Evolutionary conservation across 2,797 vertebrate genomes (phyloP), one percentile per base, ranked within the genome.

Genomic region (Petrocephalus schoutedeni): DNA sequence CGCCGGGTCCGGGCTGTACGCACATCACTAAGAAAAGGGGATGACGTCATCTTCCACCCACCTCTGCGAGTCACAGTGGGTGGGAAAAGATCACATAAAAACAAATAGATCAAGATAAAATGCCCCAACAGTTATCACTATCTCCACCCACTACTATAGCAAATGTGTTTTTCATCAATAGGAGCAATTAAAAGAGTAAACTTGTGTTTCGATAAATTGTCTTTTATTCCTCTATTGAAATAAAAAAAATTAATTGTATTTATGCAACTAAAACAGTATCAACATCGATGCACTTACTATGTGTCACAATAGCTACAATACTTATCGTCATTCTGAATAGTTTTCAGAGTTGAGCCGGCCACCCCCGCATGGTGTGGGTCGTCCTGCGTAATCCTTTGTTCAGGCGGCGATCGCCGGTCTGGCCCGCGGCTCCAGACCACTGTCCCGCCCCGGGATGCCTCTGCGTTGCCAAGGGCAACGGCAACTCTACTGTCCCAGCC

Each of bases 401-500:
- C 80, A 45, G 23, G 1, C 56, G 14, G 41, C 32, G 21, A 36
- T 51, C 87, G 74, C 71, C 32, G 21, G 32, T n/a, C 41, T 7
- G 10, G 8, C 56, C 87, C 57, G 16, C 28, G 67, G 87, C 87
- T 53, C 14, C 67, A n/a, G 16, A n/a, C 51, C 21, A 21, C 28
- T 36, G 67, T 77, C 67, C 67, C 67, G 71, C 86, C 64, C 21
- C 58, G 19, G 54, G 74, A 85, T 88, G 80, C 87, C 82, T 85
- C 45, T 41, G 58, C 59, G 87, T 88, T 88, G 80, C 87, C 59
- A 85, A 16, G 58, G 59, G 89, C 28, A 89, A 89, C 87, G 16
- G 19, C 61, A 64, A 87, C 54, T 84, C 36, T 36, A 16, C 67
- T 32, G 67, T 71, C 67, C 67, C 10, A 32, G 67, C 23, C 14